Percentiles rank a stretch among this genome's conserved stretches.
Conservation (phyloP, 2,113 vertebrate species). For the Bothrops jararaca region DNA sequence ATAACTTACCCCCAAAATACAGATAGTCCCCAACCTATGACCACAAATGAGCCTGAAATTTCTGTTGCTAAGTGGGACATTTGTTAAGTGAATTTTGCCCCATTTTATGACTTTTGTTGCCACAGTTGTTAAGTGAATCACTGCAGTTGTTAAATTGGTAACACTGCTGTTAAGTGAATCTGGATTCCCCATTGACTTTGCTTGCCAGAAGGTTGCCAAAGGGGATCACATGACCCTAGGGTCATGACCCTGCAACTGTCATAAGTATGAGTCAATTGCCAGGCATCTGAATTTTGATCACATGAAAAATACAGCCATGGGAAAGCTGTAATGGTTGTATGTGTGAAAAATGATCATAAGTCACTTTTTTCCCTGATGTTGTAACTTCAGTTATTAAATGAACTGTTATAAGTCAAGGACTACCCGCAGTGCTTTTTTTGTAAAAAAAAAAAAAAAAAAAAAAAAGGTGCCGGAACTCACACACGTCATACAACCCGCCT, state of each 20-base stretch:
- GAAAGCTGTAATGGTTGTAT: background rate
- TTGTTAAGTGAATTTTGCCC: background rate
- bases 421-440: background rate
- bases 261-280: background rate
- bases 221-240: too few species aligned
- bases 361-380: background rate
- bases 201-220: background rate
- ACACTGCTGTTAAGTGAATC: background rate
- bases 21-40: background rate
- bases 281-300: background rate
- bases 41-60: background rate
- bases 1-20: constrained; percentile 15
- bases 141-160: background rate
- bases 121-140: background rate
- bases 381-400: background rate
- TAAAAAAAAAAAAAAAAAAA: too few species aligned
- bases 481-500: too few species aligned
- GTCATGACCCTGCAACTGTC: too few species aligned
- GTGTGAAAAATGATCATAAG: background rate
- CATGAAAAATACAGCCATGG: background rate
- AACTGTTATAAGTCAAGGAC: background rate
- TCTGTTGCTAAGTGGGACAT: background rate
- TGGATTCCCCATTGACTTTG: background rate
- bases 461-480: too few species aligned
- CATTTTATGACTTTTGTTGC: background rate